phyloP scores from a whole-genome alignment of 2,888 invertebrate genomes.

The Eilema griseolum region DNA sequence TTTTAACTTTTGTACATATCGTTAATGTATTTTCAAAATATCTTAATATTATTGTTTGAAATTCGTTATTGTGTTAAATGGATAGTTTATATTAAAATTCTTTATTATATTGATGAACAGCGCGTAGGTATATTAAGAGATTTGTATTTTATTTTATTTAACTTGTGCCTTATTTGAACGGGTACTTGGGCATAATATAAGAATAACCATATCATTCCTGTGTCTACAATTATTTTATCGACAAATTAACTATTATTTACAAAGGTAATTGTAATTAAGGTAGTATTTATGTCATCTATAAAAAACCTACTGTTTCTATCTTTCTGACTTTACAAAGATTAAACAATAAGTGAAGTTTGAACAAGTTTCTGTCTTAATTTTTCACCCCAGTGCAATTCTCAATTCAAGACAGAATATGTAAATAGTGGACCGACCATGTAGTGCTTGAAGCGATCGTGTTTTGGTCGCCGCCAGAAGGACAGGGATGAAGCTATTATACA shows the following conservation, averaged over 20 bases:
- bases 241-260: slow-evolving; percentile 14
- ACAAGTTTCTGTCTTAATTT: too few species aligned
- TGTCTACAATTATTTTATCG: slow-evolving; percentile 24
- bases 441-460: too few species aligned
- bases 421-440: too few species aligned
- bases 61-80: slow-evolving; percentile 13
- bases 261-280: slow-evolving; percentile 14
- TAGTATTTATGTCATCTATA: neutral
- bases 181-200: slow-evolving; percentile 37
- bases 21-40: slow-evolving; percentile 1
- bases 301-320: slow-evolving; percentile 13
- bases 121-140: slow-evolving; percentile 6
- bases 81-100: slow-evolving; percentile 11
- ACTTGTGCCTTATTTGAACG: slow-evolving; percentile 39
- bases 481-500: too few species aligned
- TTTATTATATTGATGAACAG: slow-evolving; percentile 9
- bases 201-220: slow-evolving; percentile 47
- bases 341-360: neutral
- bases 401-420: too few species aligned
- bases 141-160: slow-evolving; percentile 29
- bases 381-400: too few species aligned
- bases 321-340: slow-evolving; percentile 3
- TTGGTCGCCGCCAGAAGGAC: too few species aligned
- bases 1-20: slow-evolving; percentile 6
- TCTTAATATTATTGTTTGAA: slow-evolving; percentile 6